phyloP scores from a whole-genome alignment of 1,140 invertebrate genomes.

The Philopotamus ludificatus region DNA sequence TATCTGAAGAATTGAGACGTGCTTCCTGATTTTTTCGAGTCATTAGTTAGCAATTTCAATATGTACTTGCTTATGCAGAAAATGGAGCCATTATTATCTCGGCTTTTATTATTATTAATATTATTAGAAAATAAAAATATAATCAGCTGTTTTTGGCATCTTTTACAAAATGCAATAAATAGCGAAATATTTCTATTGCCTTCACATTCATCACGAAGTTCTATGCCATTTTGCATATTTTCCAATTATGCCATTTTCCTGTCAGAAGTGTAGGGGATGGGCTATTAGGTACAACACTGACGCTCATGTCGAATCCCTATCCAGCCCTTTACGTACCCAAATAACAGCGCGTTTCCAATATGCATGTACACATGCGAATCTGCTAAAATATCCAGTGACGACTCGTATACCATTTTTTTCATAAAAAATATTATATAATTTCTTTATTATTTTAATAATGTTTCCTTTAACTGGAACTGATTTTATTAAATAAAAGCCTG shows the following conservation, averaged over 20 bases:
- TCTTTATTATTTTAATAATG: not conserved
- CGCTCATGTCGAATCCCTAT: not conserved
- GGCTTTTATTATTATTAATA: no score
- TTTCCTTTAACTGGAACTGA: not conserved
- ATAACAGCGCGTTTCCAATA: not conserved
- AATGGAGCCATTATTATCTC: conserved; percentile 17
- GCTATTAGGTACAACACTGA: not conserved
- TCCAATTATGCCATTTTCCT: conserved; percentile 13
- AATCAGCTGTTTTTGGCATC: no score
- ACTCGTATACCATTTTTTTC: not conserved
- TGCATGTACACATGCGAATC: not conserved
- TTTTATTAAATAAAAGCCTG: not conserved
- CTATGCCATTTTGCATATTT: conserved; percentile 18
- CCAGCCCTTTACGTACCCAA: not conserved
- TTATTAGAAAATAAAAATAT: no score
- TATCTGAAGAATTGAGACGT: conserved; percentile 34
- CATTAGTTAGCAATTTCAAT: conserved; percentile 38
- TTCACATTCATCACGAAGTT: conserved; percentile 6
- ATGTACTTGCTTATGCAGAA: conserved; percentile 17
- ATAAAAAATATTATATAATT: not conserved
- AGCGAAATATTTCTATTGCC: conserved; percentile 5
- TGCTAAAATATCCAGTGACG: not conserved
- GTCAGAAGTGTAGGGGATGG: not conserved
- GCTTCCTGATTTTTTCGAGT: conserved; percentile 37
- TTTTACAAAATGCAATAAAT: no score